Conservation (phyloP, 2,113 vertebrate species). For the Anhinga anhinga region DNA sequence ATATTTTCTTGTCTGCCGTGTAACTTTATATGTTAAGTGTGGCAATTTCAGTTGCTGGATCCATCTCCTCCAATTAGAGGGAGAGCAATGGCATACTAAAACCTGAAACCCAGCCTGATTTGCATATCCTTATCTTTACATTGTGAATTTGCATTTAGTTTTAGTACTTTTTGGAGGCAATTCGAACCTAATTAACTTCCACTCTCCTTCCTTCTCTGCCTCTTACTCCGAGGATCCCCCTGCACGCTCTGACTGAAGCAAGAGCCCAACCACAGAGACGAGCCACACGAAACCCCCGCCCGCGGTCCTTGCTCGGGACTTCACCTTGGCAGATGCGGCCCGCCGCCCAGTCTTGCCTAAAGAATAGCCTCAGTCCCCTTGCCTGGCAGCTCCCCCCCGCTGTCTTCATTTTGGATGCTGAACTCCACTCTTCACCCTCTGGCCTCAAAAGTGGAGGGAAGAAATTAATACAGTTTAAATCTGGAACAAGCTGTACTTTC, state of each 20-base stretch:
- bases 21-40: not conserved
- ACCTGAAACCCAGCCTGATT: slow-evolving; percentile 30
- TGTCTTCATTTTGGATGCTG: not conserved
- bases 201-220: not conserved
- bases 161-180: slow-evolving; percentile 45
- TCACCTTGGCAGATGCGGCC: not conserved
- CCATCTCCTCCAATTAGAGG: slow-evolving; percentile 56
- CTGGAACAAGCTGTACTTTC: not conserved
- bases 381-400: not conserved
- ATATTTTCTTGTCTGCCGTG: not conserved
- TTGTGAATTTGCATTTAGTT: slow-evolving; percentile 56
- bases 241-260: not conserved
- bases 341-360: not conserved
- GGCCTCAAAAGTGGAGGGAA: not conserved
- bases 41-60: slow-evolving; percentile 24
- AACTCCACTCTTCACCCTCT: not conserved
- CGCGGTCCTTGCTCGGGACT: not conserved
- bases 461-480: not conserved
- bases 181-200: slow-evolving; percentile 52
- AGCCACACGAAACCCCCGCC: rapidly evolving
- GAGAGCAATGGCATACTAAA: not conserved
- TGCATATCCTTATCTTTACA: slow-evolving; percentile 53
- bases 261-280: not conserved
- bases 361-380: not conserved
- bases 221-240: not conserved